Conservation (phyloP, 2,797 vertebrate genomes). For the Philypnodon macrostomus region DNA sequence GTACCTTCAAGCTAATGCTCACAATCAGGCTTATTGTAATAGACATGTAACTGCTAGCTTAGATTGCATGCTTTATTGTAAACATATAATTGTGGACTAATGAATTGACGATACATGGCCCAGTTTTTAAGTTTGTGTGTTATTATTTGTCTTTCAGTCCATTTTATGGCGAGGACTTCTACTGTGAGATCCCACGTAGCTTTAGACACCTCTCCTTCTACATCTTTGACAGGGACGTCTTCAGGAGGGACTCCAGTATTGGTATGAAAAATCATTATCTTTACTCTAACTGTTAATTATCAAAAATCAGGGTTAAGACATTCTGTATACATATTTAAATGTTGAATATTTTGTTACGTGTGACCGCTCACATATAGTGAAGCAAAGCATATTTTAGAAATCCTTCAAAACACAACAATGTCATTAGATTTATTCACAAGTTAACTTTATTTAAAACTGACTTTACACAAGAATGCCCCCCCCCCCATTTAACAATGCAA, state of each 20-base stretch:
- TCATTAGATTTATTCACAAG: no score
- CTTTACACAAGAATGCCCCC: no score
- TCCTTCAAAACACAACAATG: no score
- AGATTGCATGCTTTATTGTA: neutral
- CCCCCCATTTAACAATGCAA: no score
- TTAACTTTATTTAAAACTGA: no score
- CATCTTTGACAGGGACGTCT: conserved; percentile 98
- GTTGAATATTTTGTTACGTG: no score
- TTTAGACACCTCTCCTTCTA: conserved; percentile 98
- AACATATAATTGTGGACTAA: neutral
- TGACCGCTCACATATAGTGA: no score
- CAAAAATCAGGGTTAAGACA: no score
- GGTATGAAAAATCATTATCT: conserved; percentile 75
- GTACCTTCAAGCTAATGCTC: conserved; percentile 8
- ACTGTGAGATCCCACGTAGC: conserved; percentile 97
- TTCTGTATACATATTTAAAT: no score
- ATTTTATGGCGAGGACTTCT: conserved; percentile 98
- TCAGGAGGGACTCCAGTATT: conserved; percentile 98
- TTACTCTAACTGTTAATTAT: neutral
- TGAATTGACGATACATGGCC: neutral
- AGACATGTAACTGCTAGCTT: conserved; percentile 3
- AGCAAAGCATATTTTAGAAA: no score
- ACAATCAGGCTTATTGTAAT: conserved; percentile 25
- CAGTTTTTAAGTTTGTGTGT: neutral
- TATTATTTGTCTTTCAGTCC: conserved; percentile 76